A percentile compares a stretch with the other conserved stretches of the same genome.
Evolutionary conservation across 1,140 invertebrate genomes (phyloP).

Genomic region (Drosophila ficusphila): DNA sequence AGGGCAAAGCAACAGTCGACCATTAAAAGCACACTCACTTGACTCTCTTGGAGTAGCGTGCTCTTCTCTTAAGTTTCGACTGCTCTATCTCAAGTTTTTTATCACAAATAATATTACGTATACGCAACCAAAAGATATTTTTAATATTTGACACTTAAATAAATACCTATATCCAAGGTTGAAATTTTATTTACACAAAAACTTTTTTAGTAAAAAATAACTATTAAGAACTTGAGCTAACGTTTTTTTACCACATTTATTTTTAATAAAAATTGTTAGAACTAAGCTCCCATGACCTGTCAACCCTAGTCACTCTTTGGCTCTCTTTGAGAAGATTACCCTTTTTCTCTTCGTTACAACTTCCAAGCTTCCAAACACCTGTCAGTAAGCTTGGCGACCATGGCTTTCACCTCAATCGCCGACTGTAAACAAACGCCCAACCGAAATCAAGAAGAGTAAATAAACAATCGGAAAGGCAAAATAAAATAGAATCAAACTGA

Average conservation of each 20-base stretch:
- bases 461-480: slow-evolving; percentile 51
- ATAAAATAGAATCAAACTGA: slow-evolving; percentile 43
- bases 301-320: slow-evolving; percentile 38
- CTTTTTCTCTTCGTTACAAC: slow-evolving; percentile 45
- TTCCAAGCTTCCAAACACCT: slow-evolving; percentile 58
- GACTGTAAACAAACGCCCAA: slow-evolving; percentile 56
- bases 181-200: no score
- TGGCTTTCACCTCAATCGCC: slow-evolving; percentile 27
- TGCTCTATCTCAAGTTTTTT: not conserved
- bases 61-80: slow-evolving; percentile 8
- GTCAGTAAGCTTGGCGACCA: slow-evolving; percentile 46
- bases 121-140: slow-evolving; percentile 7
- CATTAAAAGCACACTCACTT: slow-evolving; percentile 16
- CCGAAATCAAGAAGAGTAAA: slow-evolving; percentile 47
- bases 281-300: not conserved
- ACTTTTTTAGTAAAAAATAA: not conserved
- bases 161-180: not conserved
- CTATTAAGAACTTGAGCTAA: no score
- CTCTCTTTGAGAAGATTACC: not conserved
- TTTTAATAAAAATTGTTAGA: not conserved
- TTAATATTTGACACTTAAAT: not conserved
- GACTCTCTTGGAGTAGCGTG: slow-evolving; percentile 14
- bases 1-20: slow-evolving; percentile 19
- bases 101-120: slow-evolving; percentile 14
- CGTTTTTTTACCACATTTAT: no score